phyloP scores from a whole-genome alignment of 2,888 invertebrate species.

The Drosophila maculinotata region DNA sequence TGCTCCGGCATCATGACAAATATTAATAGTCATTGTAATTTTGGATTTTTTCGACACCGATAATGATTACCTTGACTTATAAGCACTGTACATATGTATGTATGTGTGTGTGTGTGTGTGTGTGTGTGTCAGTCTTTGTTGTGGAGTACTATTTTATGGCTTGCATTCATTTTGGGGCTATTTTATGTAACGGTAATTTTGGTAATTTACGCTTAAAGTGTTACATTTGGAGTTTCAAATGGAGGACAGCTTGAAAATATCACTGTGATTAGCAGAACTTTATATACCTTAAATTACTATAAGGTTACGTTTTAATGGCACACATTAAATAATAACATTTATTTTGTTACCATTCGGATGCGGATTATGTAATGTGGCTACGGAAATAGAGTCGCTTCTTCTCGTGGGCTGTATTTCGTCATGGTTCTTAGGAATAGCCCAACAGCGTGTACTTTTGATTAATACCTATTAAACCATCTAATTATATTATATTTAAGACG shows the following conservation, averaged over 20 bases:
- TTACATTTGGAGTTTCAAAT: conserved; percentile 27
- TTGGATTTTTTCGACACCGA: conserved; percentile 57
- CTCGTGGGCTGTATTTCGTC: conserved; percentile 12
- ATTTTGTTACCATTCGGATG: neutral
- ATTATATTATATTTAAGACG: conserved; percentile 23
- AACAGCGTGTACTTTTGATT: conserved; percentile 10
- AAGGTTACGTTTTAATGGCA: neutral
- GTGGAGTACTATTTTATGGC: conserved; percentile 23
- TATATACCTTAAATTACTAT: neutral
- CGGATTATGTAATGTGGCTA: neutral
- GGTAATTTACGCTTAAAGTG: conserved; percentile 28
- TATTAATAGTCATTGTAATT: conserved; percentile 74
- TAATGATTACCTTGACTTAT: conserved; percentile 76
- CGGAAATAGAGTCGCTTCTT: conserved; percentile 16
- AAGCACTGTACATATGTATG: conserved; percentile 36
- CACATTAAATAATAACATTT: neutral
- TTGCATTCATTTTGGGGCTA: conserved; percentile 23
- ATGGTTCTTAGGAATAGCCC: conserved; percentile 37
- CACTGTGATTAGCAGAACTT: conserved; percentile 6
- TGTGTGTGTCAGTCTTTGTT: conserved; percentile 7
- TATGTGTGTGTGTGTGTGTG: conserved; percentile 5
- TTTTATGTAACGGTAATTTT: conserved; percentile 34
- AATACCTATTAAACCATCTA: conserved; percentile 29
- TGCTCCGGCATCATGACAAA: conserved; percentile 27
- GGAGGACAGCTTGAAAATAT: conserved; percentile 18